Evolutionary conservation across 2,113 vertebrate species (phyloP), one percentile per base, ranked within the genome.

Genomic region (Eurystomus gularis): DNA sequence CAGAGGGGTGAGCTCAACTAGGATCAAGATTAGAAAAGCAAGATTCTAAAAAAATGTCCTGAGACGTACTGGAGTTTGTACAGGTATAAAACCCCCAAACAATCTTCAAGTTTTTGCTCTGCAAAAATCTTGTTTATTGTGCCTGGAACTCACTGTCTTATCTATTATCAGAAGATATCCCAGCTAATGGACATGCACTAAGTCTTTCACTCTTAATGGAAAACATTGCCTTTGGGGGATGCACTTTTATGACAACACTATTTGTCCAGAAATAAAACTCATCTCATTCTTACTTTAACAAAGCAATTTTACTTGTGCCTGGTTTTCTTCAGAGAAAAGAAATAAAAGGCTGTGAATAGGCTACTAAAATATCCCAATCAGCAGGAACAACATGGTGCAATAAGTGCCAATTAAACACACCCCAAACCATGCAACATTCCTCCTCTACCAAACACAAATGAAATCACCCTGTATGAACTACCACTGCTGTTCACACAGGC

Each of bases 161-260:
- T n/a, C 88, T 92, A 62, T 97, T 94, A 97, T 87, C 82, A 72
- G 94, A 94, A 93, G 88, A 96, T 94, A 97, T 40, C 70, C 66
- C 64, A 88, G 93, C 89, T 95, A 96, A 97, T 82, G 81, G 97
- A 76, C 97, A 97, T 94, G 93, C 87, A 42, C 96, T 97, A 95
- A 97, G 96, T 96, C 96, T 96, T 96, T 89, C 69, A 81, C 85
- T 94, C 92, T 82, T 98, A 97, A 98, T 97, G 94, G 94, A 97
- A 97, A 98, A 95, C 5, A 33, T 17, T 97, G 94, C 97, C 97
- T 97, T 88, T 94, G 96, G 95, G 97, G 95, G 69, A 77, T 33
- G 66, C 29, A 42, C 58, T 96, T 96, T 96, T 94, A 94, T 93
- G 87, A 96, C 55, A 96, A 52, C 60, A 51, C n/a, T 69, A 84